A percentile compares a stretch with the other conserved stretches of the same genome.
phyloP scores from a whole-genome alignment of 1,140 invertebrate species.

The Hormaphis cornu region DNA sequence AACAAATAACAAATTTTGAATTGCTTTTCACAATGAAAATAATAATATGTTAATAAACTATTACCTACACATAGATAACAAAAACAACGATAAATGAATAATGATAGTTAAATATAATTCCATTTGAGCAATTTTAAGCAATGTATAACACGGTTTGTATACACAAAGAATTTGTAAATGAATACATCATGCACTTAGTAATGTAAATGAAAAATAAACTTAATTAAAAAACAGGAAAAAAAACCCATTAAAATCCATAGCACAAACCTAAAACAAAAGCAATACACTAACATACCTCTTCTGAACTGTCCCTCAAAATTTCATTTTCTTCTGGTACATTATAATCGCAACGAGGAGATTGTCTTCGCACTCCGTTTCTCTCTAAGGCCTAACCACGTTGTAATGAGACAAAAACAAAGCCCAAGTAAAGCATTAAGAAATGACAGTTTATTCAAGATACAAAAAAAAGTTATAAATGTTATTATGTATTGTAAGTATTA shows the following conservation, averaged over 20 bases:
- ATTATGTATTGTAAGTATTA: conserved; percentile 1
- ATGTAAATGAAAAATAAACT: background rate
- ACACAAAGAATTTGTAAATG: background rate
- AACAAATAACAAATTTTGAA: too few species aligned
- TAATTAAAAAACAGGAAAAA: background rate
- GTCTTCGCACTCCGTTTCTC: conserved; percentile 25
- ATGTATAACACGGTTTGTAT: background rate
- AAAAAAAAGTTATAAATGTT: conserved; percentile 1
- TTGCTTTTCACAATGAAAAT: background rate
- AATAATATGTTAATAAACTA: background rate
- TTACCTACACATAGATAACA: background rate
- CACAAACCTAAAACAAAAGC: conserved; percentile 17
- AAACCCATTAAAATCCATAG: conserved; percentile 1
- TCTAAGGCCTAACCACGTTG: conserved; percentile 6
- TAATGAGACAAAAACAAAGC: conserved; percentile 30
- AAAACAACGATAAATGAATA: too few species aligned
- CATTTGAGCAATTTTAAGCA: background rate
- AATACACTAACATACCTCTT: conserved; percentile 20
- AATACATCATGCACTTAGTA: conserved; percentile 6
- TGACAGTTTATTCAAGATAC: background rate
- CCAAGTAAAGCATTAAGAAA: conserved; percentile 23
- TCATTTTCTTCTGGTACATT: conserved; percentile 17
- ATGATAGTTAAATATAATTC: background rate
- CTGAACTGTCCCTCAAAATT: conserved; percentile 18
- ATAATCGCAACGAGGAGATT: background rate